Evolutionary conservation across 1,140 invertebrate species (phyloP), one percentile per base, ranked within the genome.

Genomic region (Euglossa dilemma): DNA sequence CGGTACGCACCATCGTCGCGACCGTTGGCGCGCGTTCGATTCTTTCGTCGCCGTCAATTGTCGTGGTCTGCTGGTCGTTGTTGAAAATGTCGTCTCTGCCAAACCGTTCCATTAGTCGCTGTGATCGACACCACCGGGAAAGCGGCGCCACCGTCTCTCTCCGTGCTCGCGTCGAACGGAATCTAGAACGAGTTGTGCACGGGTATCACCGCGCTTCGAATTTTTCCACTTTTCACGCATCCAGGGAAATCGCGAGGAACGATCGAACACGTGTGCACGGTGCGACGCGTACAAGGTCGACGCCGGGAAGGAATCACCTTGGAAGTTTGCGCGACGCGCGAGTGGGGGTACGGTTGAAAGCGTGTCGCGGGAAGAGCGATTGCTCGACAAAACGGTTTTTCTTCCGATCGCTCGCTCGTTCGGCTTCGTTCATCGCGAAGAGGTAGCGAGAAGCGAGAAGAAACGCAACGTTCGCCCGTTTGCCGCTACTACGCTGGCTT

Each of bases 381-480:
- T 12, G 5, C 25, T 74, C 59, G 45, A 57, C 36, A n/a, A 45
- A 43, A 56, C 28, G 50, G n/a, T n/a, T 59, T 61, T 71, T 80
- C 77, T 80, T 80, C 56, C 45, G 18, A 71, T 43, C 23, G 63
- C 45, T 43, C 23, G 63, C 45, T 79, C 77, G 77, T 67, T 79
- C 36, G 23, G 14, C 66, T 71, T 79, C 77, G 77, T 61, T 52
- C 43, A 2, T n/a, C 67, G 66, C 77, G 77, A 79, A 71, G 77
- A 50, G 14, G 54, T 11, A 79, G 84, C 84, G 77, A 69, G 74
- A 77, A 71, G 64, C 64, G 66, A 75, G 80, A 81, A 80, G 69
- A 72, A 63, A 72, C 76, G 71, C 25, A 67, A 47, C 80, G 73
- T 75, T n/a, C 5, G 47, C 57, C 12, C 28, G 14, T 54, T 20